phyloP scores from a whole-genome alignment of 2,888 invertebrate species.

The Spisula subtruncata region DNA sequence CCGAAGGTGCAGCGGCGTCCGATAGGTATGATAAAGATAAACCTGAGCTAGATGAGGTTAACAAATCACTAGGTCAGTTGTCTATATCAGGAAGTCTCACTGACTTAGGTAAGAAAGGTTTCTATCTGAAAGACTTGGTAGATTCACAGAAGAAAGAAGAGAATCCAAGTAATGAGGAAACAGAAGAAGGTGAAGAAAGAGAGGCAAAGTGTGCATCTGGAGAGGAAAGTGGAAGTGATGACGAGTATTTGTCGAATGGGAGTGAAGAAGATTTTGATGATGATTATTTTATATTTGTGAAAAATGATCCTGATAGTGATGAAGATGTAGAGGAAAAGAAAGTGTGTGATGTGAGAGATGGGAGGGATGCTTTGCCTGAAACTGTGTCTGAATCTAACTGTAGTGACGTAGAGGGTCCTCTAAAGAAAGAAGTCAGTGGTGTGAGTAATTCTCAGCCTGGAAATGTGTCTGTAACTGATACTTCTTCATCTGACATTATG shows the following conservation, averaged over 20 bases:
- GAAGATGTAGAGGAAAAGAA: conserved; percentile 34
- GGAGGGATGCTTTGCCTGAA: no score
- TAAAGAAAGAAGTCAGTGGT: no score
- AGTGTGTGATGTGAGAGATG: not conserved
- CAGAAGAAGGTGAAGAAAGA: not conserved
- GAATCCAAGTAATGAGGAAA: conserved; percentile 1
- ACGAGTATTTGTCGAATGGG: conserved; percentile 22
- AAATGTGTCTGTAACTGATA: no score
- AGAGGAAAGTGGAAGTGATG: conserved; percentile 44
- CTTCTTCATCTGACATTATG: no score
- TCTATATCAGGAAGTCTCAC: conserved; percentile 40
- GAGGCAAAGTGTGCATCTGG: not conserved
- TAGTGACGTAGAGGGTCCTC: no score
- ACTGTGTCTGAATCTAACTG: conserved; percentile 2
- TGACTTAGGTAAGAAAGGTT: conserved; percentile 56
- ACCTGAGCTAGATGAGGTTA: not conserved
- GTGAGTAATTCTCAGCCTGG: no score
- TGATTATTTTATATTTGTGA: conserved; percentile 33
- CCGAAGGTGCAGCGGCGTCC: not conserved
- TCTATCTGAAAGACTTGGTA: conserved; percentile 55
- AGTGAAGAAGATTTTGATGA: conserved; percentile 23
- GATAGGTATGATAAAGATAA: not conserved
- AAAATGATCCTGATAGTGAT: conserved; percentile 44
- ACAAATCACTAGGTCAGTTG: conserved; percentile 27
- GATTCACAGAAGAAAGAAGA: conserved; percentile 38